A percentile compares a stretch with the other conserved stretches of the same genome.
Evolutionary conservation across 2,888 invertebrate species (phyloP).

Genomic region (Sarcophaga subvicina): DNA sequence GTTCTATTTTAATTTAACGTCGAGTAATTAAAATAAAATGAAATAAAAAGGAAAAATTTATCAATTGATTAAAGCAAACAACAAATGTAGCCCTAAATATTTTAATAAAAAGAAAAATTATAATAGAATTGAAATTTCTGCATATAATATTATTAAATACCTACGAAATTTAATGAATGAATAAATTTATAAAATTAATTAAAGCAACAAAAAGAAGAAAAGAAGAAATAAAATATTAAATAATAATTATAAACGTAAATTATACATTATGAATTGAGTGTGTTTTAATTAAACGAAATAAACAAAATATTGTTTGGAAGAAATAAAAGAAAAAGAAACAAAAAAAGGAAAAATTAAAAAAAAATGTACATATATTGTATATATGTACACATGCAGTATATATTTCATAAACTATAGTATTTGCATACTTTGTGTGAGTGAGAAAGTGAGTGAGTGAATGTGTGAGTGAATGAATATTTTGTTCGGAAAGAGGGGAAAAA

Average conservation of each 20-base stretch:
- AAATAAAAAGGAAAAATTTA: slow-evolving; percentile 11
- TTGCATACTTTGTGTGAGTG: slow-evolving; percentile 26
- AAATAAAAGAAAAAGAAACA: slow-evolving; percentile 15
- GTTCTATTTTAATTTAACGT: neutral
- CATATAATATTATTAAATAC: neutral
- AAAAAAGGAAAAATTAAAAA: neutral
- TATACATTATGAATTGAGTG: neutral
- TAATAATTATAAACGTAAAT: neutral
- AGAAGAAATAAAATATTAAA: slow-evolving; percentile 18
- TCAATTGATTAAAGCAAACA: slow-evolving; percentile 16
- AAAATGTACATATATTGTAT: no score
- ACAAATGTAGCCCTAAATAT: no score
- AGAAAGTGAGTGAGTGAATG: neutral
- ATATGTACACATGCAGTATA: neutral
- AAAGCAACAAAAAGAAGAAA: slow-evolving; percentile 1
- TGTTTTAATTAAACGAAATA: slow-evolving; percentile 15
- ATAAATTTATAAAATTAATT: no score
- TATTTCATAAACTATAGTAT: neutral
- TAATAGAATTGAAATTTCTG: slow-evolving; percentile 11
- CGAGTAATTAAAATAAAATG: slow-evolving; percentile 8
- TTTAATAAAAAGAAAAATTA: neutral
- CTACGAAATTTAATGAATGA: no score
- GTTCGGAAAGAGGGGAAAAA: no score
- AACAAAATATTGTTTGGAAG: slow-evolving; percentile 26
- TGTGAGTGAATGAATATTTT: neutral